These are phyloP conservation scores for Piscicola geometra DNA, from an alignment of 2,888 invertebrate species.

Conservation along the genomic window DNA sequence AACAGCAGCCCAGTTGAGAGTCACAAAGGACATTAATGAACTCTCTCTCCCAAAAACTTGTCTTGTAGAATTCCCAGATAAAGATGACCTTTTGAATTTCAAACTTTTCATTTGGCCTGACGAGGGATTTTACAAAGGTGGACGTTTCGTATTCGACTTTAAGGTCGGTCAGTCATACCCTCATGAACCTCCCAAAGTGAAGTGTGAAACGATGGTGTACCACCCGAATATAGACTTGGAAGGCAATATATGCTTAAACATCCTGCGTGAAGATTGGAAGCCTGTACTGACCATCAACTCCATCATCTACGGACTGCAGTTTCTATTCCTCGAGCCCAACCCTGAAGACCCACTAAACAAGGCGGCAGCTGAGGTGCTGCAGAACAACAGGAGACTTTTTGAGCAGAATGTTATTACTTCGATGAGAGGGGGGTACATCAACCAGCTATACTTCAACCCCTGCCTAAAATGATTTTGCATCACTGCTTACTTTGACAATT, in stretches of 20 bases:
- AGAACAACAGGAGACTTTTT: slow-evolving; percentile 84
- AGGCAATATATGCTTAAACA: slow-evolving; percentile 94
- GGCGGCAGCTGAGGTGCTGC: slow-evolving; percentile 93
- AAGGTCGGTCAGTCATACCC: slow-evolving; percentile 96
- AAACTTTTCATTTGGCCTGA: slow-evolving; percentile 93
- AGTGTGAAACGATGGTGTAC: slow-evolving; percentile 93
- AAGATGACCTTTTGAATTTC: slow-evolving; percentile 90
- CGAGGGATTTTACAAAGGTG: slow-evolving; percentile 92
- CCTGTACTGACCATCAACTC: slow-evolving; percentile 95
- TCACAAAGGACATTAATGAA: slow-evolving; percentile 97
- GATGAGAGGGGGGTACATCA: slow-evolving; percentile 91
- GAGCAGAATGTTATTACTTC: slow-evolving; percentile 93
- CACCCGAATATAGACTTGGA: slow-evolving; percentile 97
- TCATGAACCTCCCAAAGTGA: slow-evolving; percentile 95
- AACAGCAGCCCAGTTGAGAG: slow-evolving; percentile 91
- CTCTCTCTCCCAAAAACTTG: slow-evolving; percentile 94
- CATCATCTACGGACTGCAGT: slow-evolving; percentile 93
- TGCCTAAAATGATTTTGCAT: slow-evolving; percentile 63
- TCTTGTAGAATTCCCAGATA: slow-evolving; percentile 89
- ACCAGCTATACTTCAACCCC: slow-evolving; percentile 86
- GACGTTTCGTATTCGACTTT: slow-evolving; percentile 91
- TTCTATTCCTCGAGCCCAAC: slow-evolving; percentile 95
- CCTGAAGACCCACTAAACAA: slow-evolving; percentile 97
- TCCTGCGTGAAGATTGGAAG: slow-evolving; percentile 95
- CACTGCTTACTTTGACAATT: background rate